Evolutionary conservation across 2,113 vertebrate species (phyloP).

Genomic region (Gymnogyps californianus): DNA sequence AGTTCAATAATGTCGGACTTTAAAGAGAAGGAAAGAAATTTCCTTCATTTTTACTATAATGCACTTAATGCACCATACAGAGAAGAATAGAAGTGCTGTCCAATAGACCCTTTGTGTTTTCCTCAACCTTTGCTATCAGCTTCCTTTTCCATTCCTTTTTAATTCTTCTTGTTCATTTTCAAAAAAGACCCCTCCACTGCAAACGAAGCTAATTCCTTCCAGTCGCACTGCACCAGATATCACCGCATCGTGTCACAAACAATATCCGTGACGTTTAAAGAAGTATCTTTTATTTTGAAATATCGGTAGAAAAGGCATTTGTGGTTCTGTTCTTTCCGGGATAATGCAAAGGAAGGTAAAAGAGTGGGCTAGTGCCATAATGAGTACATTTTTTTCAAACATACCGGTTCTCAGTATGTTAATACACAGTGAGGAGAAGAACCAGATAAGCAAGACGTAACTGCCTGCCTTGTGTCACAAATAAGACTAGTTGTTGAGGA

Average conservation of each 20-base stretch:
- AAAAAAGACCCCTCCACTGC: neutral
- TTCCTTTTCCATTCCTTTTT: constrained; percentile 38
- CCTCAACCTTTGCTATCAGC: constrained; percentile 22
- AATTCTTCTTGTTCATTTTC: neutral
- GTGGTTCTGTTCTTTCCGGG: neutral
- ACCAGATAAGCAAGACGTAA: neutral
- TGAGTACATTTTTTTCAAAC: neutral
- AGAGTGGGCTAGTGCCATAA: neutral
- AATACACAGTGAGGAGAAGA: neutral
- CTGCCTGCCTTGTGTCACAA: neutral
- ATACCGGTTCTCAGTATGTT: neutral
- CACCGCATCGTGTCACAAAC: neutral
- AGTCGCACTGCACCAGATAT: neutral
- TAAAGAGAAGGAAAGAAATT: constrained; percentile 36
- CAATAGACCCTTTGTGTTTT: constrained; percentile 31
- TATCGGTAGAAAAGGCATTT: neutral
- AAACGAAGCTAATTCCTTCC: constrained; percentile 2
- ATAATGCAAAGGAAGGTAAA: neutral
- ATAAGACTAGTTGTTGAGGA: neutral
- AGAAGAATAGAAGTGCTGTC: constrained; percentile 15
- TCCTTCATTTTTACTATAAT: constrained; percentile 35
- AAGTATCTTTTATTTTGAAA: constrained; percentile 10
- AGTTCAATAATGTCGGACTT: constrained; percentile 45
- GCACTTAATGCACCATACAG: constrained; percentile 33
- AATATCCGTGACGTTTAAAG: neutral